These are phyloP conservation scores for Globodera ellingtonae DNA, from an alignment of 1,140 invertebrate species.

Conservation along the genomic window DNA sequence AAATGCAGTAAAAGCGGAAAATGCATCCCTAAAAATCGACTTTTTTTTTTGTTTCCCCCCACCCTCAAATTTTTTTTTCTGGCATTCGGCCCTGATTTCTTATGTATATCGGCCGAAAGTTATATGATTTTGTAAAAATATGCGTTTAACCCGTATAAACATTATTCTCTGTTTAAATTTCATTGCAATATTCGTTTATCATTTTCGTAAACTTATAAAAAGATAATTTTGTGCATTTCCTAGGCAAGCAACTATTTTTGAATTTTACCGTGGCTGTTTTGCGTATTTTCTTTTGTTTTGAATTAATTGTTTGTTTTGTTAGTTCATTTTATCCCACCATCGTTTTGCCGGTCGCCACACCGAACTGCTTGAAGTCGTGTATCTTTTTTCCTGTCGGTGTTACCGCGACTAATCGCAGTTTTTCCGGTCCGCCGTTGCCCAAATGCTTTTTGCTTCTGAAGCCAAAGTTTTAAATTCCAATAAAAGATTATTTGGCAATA, in stretches of 20 bases:
- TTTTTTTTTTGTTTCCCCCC: no score
- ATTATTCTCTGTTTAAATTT: no score
- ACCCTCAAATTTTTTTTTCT: no score
- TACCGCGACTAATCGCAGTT: slow-evolving; percentile 7
- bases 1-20: no score
- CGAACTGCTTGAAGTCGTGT: slow-evolving; percentile 8
- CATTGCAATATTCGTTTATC: no score
- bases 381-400: slow-evolving; percentile 11
- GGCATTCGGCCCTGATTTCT: no score
- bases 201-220: no score
- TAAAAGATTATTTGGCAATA: not conserved
- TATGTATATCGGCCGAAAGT: no score
- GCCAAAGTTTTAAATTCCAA: not conserved
- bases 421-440: not conserved
- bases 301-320: not conserved
- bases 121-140: no score
- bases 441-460: slow-evolving; percentile 17
- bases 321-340: not conserved
- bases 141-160: no score
- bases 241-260: not conserved
- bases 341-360: slow-evolving; percentile 8
- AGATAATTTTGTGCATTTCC: no score
- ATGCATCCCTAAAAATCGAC: no score
- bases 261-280: not conserved
- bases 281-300: not conserved